A percentile compares a stretch with the other conserved stretches of the same genome.
These are phyloP conservation scores for Drosophila villosipedis DNA, from an alignment of 2,888 invertebrate species.

Conservation along the genomic window DNA sequence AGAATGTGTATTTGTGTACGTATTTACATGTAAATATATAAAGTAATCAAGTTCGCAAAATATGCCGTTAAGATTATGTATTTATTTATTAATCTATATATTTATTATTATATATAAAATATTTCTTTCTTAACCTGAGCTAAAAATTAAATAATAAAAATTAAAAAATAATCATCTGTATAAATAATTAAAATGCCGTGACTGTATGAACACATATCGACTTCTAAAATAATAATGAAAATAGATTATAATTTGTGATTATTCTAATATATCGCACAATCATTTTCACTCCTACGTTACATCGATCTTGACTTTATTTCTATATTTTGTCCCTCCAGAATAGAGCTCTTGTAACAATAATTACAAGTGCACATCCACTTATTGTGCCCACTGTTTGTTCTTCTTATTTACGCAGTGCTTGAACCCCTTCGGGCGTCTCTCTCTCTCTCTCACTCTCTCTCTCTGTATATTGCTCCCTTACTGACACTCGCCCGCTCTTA, in stretches of 20 bases:
- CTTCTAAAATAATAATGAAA: background rate
- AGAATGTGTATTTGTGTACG: background rate
- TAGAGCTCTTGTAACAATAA: background rate
- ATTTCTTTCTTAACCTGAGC: background rate
- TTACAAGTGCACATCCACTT: constrained; percentile 37
- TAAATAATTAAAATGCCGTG: background rate
- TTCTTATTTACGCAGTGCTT: constrained; percentile 5
- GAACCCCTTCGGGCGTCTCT: background rate
- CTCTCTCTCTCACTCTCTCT: background rate
- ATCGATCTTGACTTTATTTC: background rate
- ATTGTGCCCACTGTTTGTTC: constrained; percentile 55
- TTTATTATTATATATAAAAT: background rate
- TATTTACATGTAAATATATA: background rate
- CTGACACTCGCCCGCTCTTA: constrained; percentile 6
- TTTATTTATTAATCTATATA: background rate
- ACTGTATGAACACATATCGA: background rate
- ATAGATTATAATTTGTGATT: background rate
- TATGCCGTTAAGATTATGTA: background rate
- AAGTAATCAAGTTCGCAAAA: background rate
- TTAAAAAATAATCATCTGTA: no score
- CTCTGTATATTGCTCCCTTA: constrained; percentile 6
- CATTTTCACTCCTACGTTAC: background rate
- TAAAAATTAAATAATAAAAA: background rate
- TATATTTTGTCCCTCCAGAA: background rate
- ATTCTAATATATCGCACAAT: background rate